Conservation (phyloP, 2,797 vertebrate species). For the Eulemur albifrons region DNA sequence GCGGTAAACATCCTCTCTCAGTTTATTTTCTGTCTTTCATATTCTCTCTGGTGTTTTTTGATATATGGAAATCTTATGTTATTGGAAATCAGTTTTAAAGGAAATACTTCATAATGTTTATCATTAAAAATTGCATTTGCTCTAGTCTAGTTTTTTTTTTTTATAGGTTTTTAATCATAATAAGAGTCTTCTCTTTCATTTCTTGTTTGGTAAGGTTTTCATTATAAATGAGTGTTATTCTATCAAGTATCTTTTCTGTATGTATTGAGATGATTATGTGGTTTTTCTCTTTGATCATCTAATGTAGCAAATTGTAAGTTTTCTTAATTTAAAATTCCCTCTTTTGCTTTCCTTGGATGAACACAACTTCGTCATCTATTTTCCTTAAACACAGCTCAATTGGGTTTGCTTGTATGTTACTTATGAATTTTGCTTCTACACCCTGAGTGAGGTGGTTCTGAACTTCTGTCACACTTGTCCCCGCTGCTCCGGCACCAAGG, state of each 20-base stretch:
- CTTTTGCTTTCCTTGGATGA: not conserved
- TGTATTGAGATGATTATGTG: not conserved
- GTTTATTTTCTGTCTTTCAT: not conserved
- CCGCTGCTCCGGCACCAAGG: not conserved
- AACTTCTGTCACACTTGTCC: not conserved
- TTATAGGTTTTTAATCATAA: not conserved
- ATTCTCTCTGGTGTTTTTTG: not conserved
- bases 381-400: not conserved
- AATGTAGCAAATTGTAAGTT: not conserved
- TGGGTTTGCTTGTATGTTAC: not conserved
- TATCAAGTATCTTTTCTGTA: not conserved
- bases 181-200: not conserved
- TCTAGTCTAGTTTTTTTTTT: not conserved
- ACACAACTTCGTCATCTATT: not conserved
- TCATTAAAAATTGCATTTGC: not conserved
- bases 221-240: not conserved
- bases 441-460: not conserved
- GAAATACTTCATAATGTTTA: conserved; percentile 5
- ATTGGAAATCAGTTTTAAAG: not conserved
- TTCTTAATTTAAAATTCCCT: not conserved
- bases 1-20: not conserved
- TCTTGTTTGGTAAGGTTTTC: conserved; percentile 1
- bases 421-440: conserved; percentile 6
- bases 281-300: conserved; percentile 24
- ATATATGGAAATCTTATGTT: not conserved